Base-by-base conservation (phyloP, 2,797 vertebrate species). In the Amblyopsis hoosieri region DNA sequence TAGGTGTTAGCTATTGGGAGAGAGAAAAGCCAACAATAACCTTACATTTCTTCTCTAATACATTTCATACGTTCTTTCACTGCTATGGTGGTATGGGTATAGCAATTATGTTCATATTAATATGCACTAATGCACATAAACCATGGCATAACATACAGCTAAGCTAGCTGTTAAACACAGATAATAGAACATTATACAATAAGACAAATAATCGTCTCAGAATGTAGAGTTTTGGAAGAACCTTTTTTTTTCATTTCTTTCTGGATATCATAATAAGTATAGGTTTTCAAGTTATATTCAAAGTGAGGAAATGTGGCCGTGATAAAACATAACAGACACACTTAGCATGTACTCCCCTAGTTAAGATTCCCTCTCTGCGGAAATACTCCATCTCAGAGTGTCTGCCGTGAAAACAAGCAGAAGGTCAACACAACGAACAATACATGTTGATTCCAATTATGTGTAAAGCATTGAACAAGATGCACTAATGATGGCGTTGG, bases 401-500 rank as follows among this genome's bases (percentile, higher is more conserved):
- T 85, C 84, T 90, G 78, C 7, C 78, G 70, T 81, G 85, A 90
- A 92, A 91, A 90, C 86, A 87, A 89, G 85, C 69, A 81, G 85
- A 82, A 89, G 89, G 89, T 91, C 84, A 87, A 79, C 71, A 87
- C 85, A 89, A 69, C 76, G 74, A 89, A 88, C 86, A 90, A 91
- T 90, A 87, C 85, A 85, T 86, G 91, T 90, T 92, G 90, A 91
- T 92, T 90, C 89, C 88, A 92, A 90, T 91, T 91, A 91, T 81
- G 84, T 83, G 79, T 85, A 87, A 89, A 86, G 87, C 85, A 85
- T 85, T 89, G 86, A 90, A 90, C 87, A 89, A 89, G 89, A 89
- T 73, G 84, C 76, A 70, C 85, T 91, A 92, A 92, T 91, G 90
- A 92, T 88, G 86, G 80, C 82, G 79, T 84, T 67, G 82, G 84